Evolutionary conservation across 2,888 invertebrate species (phyloP).

Genomic region (Agriopis leucophaearia): DNA sequence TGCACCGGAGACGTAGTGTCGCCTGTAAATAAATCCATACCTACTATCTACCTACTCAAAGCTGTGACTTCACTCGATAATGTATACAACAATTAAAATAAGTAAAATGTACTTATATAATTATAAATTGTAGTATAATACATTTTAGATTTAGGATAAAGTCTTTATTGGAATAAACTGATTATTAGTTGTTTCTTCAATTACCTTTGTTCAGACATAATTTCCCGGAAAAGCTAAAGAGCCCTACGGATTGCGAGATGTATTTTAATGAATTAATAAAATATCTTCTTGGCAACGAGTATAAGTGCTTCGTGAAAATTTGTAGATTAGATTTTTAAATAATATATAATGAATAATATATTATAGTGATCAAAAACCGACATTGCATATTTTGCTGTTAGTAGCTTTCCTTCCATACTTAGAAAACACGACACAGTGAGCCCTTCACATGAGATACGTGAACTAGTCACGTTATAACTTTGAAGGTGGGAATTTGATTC

Average conservation of each 20-base stretch:
- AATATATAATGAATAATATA: too few relatives aligned
- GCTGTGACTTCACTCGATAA: slow-evolving; percentile 10
- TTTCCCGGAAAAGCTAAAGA: neutral
- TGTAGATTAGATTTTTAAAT: neutral
- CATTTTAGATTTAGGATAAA: neutral
- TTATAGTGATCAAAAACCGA: too few relatives aligned
- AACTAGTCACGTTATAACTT: slow-evolving; percentile 60
- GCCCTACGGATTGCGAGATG: neutral
- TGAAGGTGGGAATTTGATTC: slow-evolving; percentile 56
- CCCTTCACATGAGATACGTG: slow-evolving; percentile 56
- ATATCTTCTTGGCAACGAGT: neutral
- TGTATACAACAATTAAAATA: neutral
- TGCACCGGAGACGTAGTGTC: slow-evolving; percentile 61
- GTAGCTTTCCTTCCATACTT: neutral
- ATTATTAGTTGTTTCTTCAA: too few relatives aligned
- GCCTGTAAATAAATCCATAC: slow-evolving; percentile 58
- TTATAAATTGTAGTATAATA: too few relatives aligned
- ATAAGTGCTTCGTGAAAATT: slow-evolving; percentile 5
- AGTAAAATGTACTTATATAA: too few relatives aligned
- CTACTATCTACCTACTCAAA: neutral
- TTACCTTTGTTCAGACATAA: neutral
- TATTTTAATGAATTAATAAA: slow-evolving; percentile 9
- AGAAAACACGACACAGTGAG: slow-evolving; percentile 33
- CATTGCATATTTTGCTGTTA: neutral
- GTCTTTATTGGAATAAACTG: too few relatives aligned